Evolutionary conservation across 2,797 vertebrate genomes (phyloP), one percentile per base, ranked within the genome.

Genomic region (Megaceryle alcyon): DNA sequence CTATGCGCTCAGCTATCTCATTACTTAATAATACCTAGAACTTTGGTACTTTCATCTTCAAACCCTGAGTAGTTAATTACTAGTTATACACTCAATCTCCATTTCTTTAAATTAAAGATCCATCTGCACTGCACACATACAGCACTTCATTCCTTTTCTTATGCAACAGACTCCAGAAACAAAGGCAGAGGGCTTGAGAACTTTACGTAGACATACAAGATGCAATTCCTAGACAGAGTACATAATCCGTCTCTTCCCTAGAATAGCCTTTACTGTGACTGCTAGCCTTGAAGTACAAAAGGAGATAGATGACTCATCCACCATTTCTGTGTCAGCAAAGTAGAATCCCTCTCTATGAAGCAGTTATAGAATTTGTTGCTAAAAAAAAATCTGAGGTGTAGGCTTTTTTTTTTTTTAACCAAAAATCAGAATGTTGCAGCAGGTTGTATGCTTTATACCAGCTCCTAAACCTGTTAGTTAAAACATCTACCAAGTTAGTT

Each of bases 11-110:
- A 81, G 49, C 39, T 91, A 63, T 49, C 77, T 94, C 68, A 86
- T 94, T 80, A 92, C 57, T 96, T 92, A 95, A 88, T 87, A 91
- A 94, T 75, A 78, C 14, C 16, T 29, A 81, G 77, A 78, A 66
- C 77, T 90, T 69, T 60, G 21, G 51, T 60, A 81, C 46, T 23
- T 92, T 78, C 72, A 51, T 94, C 65, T 93, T 91, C 68, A 82
- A 82, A 83, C 14, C 19, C 39, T 20, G 22, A 53, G 23, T 29
- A 73, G 39, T 77, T 92, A 84, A 73, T 70, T 79, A 76, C 16
- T 61, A 43, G 14, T 43, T 81, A n/a, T 33, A 70, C 35, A 57
- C 17, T 84, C 63, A 57, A 21, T 65, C 82, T 75, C 60, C 33
- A 33, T 79, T 78, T 88, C 35, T 86, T 91, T 23, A 78, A 69